Percentiles rank a stretch among this genome's conserved stretches.
Evolutionary conservation across 2,888 invertebrate species (phyloP).

Genomic region (Acanthopleura granulata): DNA sequence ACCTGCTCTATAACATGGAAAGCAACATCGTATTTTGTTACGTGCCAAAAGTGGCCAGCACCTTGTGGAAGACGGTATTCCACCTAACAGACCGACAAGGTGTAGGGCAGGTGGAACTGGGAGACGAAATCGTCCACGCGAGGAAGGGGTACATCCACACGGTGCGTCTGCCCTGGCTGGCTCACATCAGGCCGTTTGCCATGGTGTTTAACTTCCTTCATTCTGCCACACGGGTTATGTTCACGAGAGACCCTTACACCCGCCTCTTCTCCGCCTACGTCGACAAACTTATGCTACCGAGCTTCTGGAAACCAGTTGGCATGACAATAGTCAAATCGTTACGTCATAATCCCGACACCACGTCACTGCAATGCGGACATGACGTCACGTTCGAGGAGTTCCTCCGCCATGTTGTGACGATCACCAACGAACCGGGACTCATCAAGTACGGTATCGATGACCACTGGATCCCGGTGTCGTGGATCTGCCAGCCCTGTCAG

Average conservation of each 20-base stretch:
- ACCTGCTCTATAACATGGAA: neutral
- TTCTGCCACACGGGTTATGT: conserved; percentile 23
- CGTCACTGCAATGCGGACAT: conserved; percentile 36
- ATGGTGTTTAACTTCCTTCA: neutral
- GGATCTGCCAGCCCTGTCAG: conserved; percentile 44
- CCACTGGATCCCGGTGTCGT: conserved; percentile 46
- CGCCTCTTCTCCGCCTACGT: conserved; percentile 48
- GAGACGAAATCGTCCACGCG: neutral
- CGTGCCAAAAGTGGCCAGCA: conserved; percentile 48
- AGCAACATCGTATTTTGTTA: conserved; percentile 29
- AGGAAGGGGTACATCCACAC: conserved; percentile 6
- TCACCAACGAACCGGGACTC: conserved; percentile 14
- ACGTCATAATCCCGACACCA: conserved; percentile 18
- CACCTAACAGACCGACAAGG: conserved; percentile 12
- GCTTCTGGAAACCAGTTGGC: conserved; percentile 43
- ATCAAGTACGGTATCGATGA: conserved; percentile 30
- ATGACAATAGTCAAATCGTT: conserved; percentile 25
- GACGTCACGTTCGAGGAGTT: conserved; percentile 50
- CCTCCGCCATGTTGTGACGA: conserved; percentile 21
- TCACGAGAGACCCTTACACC: conserved; percentile 45
- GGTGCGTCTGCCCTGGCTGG: conserved; percentile 7
- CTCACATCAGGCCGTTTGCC: neutral
- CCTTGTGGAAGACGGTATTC: conserved; percentile 46
- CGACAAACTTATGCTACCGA: conserved; percentile 47
- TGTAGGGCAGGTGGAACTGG: neutral